phyloP scores from a whole-genome alignment of 2,888 invertebrate genomes.

The Metalampra italica region DNA sequence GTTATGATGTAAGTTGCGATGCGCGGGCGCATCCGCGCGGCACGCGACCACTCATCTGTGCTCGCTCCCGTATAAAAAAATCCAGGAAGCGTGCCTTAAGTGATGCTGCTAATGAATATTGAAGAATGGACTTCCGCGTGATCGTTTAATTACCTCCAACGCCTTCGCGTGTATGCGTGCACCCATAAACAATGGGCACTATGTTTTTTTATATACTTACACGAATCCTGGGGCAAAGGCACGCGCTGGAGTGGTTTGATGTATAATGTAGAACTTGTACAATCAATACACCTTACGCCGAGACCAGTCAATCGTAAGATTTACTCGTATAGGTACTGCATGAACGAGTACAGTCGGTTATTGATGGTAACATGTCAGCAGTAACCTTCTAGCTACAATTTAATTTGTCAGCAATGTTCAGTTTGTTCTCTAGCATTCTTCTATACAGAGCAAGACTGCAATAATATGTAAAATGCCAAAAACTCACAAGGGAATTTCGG shows the following conservation, averaged over 20 bases:
- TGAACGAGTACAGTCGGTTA: neutral
- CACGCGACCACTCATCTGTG: constrained; percentile 44
- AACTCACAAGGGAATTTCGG: no score
- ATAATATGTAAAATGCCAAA: no score
- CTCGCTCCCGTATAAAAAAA: constrained; percentile 47
- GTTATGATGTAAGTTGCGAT: constrained; percentile 51
- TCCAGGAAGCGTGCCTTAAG: constrained; percentile 53
- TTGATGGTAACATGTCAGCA: no score
- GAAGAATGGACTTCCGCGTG: constrained; percentile 62
- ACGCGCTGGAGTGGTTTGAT: constrained; percentile 28
- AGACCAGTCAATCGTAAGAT: constrained; percentile 7
- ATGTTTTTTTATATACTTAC: constrained; percentile 18
- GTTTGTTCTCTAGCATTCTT: no score
- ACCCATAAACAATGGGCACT: constrained; percentile 14
- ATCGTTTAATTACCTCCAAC: constrained; percentile 49
- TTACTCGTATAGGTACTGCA: no score
- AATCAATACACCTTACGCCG: constrained; percentile 9
- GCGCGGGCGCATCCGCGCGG: constrained; percentile 42
- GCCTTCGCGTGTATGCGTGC: constrained; percentile 1
- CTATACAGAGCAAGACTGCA: no score
- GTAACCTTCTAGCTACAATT: neutral
- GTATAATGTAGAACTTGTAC: neutral
- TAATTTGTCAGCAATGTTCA: no score
- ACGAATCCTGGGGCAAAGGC: constrained; percentile 25
- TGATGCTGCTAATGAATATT: constrained; percentile 65